phyloP scores from a whole-genome alignment of 2,113 vertebrate genomes.

The Psilopsiagon aymara region DNA sequence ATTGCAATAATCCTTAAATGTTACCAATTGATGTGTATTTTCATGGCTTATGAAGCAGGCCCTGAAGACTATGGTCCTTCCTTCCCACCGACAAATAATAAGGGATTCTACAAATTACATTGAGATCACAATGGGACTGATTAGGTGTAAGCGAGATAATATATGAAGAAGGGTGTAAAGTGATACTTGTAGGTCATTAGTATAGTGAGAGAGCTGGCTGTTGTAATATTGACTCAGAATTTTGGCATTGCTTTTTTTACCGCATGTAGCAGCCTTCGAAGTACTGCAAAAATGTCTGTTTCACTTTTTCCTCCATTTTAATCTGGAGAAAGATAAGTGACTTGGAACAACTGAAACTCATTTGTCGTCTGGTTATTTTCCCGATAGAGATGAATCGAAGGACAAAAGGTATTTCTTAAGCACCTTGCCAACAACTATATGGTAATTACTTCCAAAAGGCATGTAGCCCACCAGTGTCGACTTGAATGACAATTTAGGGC shows the following conservation, averaged over 20 bases:
- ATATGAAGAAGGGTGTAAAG: constrained; percentile 21
- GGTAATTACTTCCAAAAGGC: background rate
- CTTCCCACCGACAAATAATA: background rate
- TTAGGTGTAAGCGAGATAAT: constrained; percentile 37
- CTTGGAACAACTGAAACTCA: background rate
- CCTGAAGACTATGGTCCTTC: background rate
- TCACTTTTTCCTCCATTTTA: background rate
- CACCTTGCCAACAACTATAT: background rate
- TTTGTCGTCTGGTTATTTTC: background rate
- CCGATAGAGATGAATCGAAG: background rate
- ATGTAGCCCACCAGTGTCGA: background rate
- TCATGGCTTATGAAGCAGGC: background rate
- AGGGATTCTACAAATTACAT: background rate
- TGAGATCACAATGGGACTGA: constrained; percentile 21
- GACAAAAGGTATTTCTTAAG: background rate
- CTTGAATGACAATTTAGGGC: background rate
- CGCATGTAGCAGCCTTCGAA: background rate
- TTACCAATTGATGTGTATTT: background rate
- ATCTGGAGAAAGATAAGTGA: background rate
- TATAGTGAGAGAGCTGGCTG: background rate
- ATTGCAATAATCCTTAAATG: background rate
- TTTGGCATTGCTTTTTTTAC: background rate
- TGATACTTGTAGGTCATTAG: constrained; percentile 25
- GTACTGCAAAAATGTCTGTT: background rate
- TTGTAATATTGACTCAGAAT: constrained; percentile 7